A percentile compares a stretch with the other conserved stretches of the same genome.
These are phyloP conservation scores for Accipiter cooperii DNA, from an alignment of 2,113 vertebrate species.

Conservation along the genomic window DNA sequence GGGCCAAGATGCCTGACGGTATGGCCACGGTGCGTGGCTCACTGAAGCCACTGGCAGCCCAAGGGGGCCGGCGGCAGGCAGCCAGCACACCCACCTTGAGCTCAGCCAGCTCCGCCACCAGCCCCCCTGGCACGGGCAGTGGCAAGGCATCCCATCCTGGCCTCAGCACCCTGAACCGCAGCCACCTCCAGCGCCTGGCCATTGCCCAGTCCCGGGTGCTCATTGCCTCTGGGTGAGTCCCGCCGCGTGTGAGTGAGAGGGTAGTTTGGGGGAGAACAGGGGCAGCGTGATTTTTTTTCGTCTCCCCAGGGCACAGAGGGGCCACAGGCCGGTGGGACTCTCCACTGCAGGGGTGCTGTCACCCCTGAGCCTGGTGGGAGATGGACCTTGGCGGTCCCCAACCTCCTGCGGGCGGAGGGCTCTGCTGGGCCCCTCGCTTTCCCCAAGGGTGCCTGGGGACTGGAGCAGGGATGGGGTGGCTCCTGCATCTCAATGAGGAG, in stretches of 20 bases:
- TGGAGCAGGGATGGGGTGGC: not conserved
- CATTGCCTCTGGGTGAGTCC: slow-evolving; percentile 90
- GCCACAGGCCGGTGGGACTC: not conserved
- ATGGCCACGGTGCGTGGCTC: slow-evolving; percentile 26
- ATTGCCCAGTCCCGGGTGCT: slow-evolving; percentile 92
- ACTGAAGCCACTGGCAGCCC: slow-evolving; percentile 67
- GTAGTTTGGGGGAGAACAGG: rapidly evolving
- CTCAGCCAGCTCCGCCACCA: slow-evolving; percentile 32
- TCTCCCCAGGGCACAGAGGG: not conserved
- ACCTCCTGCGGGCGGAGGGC: rapidly evolving
- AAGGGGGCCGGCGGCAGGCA: slow-evolving; percentile 66
- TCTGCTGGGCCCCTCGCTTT: not conserved
- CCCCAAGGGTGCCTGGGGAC: not conserved
- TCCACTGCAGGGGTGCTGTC: not conserved
- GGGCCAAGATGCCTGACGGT: not conserved
- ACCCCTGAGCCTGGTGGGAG: not conserved
- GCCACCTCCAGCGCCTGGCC: slow-evolving; percentile 86
- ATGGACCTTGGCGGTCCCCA: rapidly evolving
- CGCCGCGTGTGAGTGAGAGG: rapidly evolving
- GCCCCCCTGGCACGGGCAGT: not conserved
- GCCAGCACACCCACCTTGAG: slow-evolving; percentile 65
- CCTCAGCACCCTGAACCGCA: slow-evolving; percentile 81
- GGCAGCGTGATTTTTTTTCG: rapidly evolving
- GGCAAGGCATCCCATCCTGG: slow-evolving; percentile 61
- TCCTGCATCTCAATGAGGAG: slow-evolving; percentile 39